These are phyloP conservation scores for Macaca fascicularis DNA, from an alignment of 2,113 vertebrate genomes.

Conservation along the genomic window DNA sequence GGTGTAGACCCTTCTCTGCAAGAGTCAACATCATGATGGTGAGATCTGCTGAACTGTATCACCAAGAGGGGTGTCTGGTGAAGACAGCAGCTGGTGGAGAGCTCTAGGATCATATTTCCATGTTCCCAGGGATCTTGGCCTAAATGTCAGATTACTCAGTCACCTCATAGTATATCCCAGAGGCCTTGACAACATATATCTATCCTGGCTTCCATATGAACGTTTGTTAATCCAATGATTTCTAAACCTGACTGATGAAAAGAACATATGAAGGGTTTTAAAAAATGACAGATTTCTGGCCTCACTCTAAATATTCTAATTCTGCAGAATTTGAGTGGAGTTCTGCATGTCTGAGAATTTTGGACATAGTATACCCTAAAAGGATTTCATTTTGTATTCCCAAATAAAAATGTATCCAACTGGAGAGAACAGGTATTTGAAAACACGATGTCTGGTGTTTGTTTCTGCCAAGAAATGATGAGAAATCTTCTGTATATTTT, in stretches of 20 bases:
- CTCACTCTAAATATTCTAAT: neutral
- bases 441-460: neutral
- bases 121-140: neutral
- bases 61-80: neutral
- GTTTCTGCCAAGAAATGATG: neutral
- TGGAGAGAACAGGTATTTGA: neutral
- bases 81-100: neutral
- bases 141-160: neutral
- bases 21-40: neutral
- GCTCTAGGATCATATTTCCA: neutral
- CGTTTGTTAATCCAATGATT: neutral
- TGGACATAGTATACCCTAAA: neutral
- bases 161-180: neutral
- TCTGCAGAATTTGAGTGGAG: neutral
- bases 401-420: neutral
- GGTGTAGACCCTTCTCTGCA: neutral
- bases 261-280: neutral
- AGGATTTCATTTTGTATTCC: conserved; percentile 18
- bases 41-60: neutral
- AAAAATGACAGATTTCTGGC: neutral
- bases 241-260: neutral
- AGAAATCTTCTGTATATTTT: neutral
- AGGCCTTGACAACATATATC: neutral
- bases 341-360: neutral
- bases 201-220: neutral